Base-by-base conservation (phyloP, 2,113 vertebrate genomes). In the Atrichornis clamosus region DNA sequence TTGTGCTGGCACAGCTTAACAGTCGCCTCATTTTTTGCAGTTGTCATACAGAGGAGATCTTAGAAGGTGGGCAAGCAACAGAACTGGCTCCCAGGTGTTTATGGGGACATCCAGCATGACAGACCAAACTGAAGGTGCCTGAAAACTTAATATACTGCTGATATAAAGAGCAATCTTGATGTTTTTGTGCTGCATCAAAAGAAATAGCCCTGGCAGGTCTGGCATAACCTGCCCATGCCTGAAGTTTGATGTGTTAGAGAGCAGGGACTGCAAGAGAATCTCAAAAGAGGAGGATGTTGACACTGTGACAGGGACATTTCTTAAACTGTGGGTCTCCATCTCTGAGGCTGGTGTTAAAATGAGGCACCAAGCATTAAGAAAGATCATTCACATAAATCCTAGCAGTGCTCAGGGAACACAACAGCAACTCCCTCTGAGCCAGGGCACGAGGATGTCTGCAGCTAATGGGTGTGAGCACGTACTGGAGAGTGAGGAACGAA, bases 401-500 rank as follows among this genome's bases (percentile, higher is more conserved):
- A 39, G 33, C n/a, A 33, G 32, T 26, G 22, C 32, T 85, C 27
- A 37, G 64, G 62, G 44, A 83, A 10, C 8, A 52, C 39, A 32
- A 46, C 33, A 82, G 53, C 13, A 63, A 0, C 37, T 91, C 41
- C 1, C 26, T 73, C 49, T 0, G 3, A 64, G 62, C 6, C 64
- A 64, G n/a, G 17, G 24, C 78, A 21, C 0, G 0, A 84, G 60
- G 73, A 49, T 17, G 21, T 44, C 33, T 93, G 73, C 33, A 62
- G 35, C 6, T 18, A 32, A 32, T 0, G 7, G 33, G 60, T 84
- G 60, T 1, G 2, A 74, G n/a, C 2, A 1, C 13, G 9, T 2
- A 1, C 7, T 2, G 4, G 23, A 13, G 47, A 68, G 22, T 0
- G 8, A 87, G 62, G 73, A 77, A 84, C 1, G 2, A 44, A 76